Evolutionary conservation across 2,113 vertebrate species (phyloP).

Genomic region (Glaucidium brasilianum): DNA sequence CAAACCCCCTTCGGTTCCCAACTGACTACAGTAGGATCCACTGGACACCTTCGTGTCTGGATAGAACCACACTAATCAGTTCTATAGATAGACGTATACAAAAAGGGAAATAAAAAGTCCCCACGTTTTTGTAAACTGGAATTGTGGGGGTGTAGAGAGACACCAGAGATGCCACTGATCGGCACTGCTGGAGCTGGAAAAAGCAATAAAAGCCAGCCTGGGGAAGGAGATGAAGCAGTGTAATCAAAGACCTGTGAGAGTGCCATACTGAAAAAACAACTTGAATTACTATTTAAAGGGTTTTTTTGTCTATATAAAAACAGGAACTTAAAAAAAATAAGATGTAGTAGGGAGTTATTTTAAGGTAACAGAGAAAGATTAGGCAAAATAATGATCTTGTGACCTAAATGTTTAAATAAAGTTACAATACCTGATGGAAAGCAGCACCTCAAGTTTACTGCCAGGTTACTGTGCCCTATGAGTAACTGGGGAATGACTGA

Average conservation of each 20-base stretch:
- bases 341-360: background rate
- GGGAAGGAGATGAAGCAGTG: background rate
- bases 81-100: background rate
- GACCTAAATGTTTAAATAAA: background rate
- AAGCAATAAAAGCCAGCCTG: background rate
- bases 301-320: background rate
- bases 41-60: accelerated
- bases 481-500: background rate
- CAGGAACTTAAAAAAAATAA: background rate
- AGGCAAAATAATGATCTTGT: background rate
- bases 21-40: background rate
- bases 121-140: background rate
- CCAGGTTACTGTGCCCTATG: background rate
- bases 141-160: background rate
- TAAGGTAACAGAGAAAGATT: background rate
- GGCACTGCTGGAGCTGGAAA: background rate
- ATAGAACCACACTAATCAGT: accelerated
- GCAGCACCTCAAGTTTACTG: background rate
- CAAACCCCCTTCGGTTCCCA: background rate
- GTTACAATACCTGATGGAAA: background rate
- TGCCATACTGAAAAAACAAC: background rate
- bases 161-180: background rate
- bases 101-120: background rate
- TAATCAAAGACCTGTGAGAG: background rate
- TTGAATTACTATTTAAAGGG: background rate